Base-by-base conservation (phyloP, 2,888 invertebrate genomes). In the Drosophila infuscata region DNA sequence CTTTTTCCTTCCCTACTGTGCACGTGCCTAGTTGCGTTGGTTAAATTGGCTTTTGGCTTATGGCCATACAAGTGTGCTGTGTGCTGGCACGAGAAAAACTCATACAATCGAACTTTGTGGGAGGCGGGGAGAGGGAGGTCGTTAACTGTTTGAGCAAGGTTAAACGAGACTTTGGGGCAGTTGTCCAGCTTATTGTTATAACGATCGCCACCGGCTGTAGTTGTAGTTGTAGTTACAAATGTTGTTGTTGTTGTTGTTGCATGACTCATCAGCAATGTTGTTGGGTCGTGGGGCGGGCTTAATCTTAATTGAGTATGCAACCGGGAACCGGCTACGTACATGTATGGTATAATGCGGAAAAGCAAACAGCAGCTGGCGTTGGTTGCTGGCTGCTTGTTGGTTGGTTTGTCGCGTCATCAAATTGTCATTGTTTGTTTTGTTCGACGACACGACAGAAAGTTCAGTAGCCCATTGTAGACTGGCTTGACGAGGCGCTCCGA, bases 371-470 rank as follows among this genome's bases (percentile, higher is more conserved):
- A 70, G 33, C 41, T 52, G 29, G 32, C 15, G 20, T 17, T 46
- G 46, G 20, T 15, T 15, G 46, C 4, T 46, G 46, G 15, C 25
- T 25, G 17, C 25, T 25, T 8, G 38, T 41, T n/a, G n/a, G 17
- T 41, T 41, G 41, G 41, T 9, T 41, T 1, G 8, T 32, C 48
- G 67, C 79, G 68, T 78, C 76, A 76, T 76, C 61, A 41, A 57
- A 76, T 57, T 67, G 66, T n/a, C 57, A 72, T 68, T 72, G 69
- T 70, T 67, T 58, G 62, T 35, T 52, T 54, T 38, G 46, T 69
- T 67, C 70, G 83, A 83, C 83, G 84, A 83, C 86, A 78, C 78
- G 66, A 89, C 25, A 4, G 12, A 79, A 84, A 89, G 89, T 89
- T 89, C 89, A 89, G 61, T 70, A 83, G 89, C 79, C 83, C 36